Base-by-base conservation (phyloP, 2,113 vertebrate species). In the Prunella himalayana region DNA sequence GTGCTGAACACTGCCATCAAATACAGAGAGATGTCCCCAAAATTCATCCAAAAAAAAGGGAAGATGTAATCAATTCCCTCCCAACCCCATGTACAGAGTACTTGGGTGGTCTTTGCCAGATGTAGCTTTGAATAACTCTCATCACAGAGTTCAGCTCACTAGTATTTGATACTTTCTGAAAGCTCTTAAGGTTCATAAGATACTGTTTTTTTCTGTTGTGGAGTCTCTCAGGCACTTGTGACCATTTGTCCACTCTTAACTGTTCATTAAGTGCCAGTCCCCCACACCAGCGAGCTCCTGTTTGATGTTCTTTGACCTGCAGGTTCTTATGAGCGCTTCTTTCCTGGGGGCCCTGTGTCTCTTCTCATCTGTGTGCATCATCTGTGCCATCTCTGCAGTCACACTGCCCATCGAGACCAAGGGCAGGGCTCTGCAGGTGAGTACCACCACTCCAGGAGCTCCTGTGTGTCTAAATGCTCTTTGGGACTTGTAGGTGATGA, bases 341-440 rank as follows among this genome's bases (percentile, higher is more conserved):
- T 97, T 99, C 65, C 23, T 98, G 16, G 97, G 98, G 51, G 98
- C 99, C 20, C 92, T 99, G 76, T 97, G 97, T 70, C 99, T 99
- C 0, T 99, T 99, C 27, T 95, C 98, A 25, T 86, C 97, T 0
- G 97, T 99, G 47, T 99, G 98, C 21, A 18, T 97, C 0, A 9
- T 99, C 15, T 99, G 98, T 5, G 98, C 98, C 6, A 33, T 99
- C 33, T 98, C 98, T 16, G 98, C 98, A 1, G 92, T 98, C 42
- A 98, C 99, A 3, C 93, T 99, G 51, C 99, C 99, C 24, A 99
- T 99, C 3, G 99, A 99, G 97, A 99, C 99, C 20, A 98, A 97
- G 97, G 99, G 99, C 61, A 98, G 99, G 66, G 98, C 99, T 2
- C 97, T 99, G 65, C 98, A 99, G 99, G 99, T 99, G 94, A 95